phyloP scores from a whole-genome alignment of 2,113 vertebrate species.

The Monopterus albus region DNA sequence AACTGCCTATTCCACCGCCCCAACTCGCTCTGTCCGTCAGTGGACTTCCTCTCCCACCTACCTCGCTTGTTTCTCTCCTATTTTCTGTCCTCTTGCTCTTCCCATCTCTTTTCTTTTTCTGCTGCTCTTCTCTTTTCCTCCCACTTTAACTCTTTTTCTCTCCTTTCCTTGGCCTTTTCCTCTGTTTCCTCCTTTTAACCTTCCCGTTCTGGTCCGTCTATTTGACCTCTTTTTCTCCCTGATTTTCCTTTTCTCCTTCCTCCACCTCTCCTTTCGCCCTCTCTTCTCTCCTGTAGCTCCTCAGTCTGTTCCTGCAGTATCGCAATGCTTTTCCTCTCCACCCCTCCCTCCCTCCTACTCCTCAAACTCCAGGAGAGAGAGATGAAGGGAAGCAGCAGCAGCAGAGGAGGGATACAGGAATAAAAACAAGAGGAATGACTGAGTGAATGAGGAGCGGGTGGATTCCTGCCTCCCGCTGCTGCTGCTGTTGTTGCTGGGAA shows the following conservation, averaged over 20 bases:
- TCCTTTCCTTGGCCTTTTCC: background rate
- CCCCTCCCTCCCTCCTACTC: slow-evolving; percentile 24
- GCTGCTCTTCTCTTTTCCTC: background rate
- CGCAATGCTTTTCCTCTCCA: slow-evolving; percentile 46
- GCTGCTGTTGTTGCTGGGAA: slow-evolving; percentile 78
- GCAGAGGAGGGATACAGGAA: slow-evolving; percentile 50
- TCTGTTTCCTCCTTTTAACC: background rate
- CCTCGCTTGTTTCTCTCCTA: background rate
- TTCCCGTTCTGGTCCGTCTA: background rate
- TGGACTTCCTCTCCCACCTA: background rate
- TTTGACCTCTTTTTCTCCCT: background rate
- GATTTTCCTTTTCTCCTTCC: slow-evolving; percentile 1
- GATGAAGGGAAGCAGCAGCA: slow-evolving; percentile 39
- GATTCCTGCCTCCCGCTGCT: slow-evolving; percentile 59
- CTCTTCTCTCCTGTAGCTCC: slow-evolving; percentile 49
- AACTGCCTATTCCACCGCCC: background rate
- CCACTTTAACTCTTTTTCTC: background rate
- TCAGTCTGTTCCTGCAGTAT: slow-evolving; percentile 66
- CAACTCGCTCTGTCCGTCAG: no score
- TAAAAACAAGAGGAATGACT: slow-evolving; percentile 45
- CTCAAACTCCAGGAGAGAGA: slow-evolving; percentile 40
- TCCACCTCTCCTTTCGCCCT: slow-evolving; percentile 1
- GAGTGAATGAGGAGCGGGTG: slow-evolving; percentile 37
- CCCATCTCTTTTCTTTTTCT: background rate
- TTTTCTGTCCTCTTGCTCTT: background rate